These are phyloP conservation scores for Euzetes globulus DNA, from an alignment of 2,888 invertebrate species.

Conservation along the genomic window DNA sequence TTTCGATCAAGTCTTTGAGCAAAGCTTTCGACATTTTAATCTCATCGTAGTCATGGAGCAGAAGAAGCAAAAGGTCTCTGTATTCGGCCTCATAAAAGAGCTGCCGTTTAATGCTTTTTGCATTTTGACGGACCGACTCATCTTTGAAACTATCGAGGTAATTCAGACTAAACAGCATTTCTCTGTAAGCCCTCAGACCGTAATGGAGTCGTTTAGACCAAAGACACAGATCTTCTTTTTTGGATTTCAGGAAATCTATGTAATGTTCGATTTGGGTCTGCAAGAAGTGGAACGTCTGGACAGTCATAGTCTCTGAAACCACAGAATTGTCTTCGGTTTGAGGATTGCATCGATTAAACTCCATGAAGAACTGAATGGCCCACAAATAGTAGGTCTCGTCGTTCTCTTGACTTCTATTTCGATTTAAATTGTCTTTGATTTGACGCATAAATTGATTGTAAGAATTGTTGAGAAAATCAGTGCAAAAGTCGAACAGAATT, in stretches of 20 bases:
- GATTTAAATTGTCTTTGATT: slow-evolving; percentile 61
- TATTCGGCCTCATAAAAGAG: slow-evolving; percentile 82
- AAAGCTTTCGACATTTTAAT: slow-evolving; percentile 75
- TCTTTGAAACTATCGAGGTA: slow-evolving; percentile 72
- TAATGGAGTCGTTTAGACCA: slow-evolving; percentile 78
- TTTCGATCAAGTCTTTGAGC: slow-evolving; percentile 77
- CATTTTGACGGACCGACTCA: slow-evolving; percentile 63
- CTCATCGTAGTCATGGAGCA: slow-evolving; percentile 74
- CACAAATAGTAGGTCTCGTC: slow-evolving; percentile 92
- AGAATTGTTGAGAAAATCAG: slow-evolving; percentile 79
- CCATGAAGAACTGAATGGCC: slow-evolving; percentile 93
- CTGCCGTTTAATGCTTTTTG: slow-evolving; percentile 63
- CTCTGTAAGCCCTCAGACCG: slow-evolving; percentile 67
- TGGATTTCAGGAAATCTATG: slow-evolving; percentile 59
- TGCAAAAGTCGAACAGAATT: slow-evolving; percentile 87
- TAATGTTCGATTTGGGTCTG: slow-evolving; percentile 83
- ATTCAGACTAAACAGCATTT: slow-evolving; percentile 71
- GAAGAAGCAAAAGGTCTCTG: slow-evolving; percentile 73
- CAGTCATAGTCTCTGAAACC: slow-evolving; percentile 87
- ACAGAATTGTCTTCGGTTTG: slow-evolving; percentile 45
- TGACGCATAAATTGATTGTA: slow-evolving; percentile 88
- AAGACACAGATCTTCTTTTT: slow-evolving; percentile 70
- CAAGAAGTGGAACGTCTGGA: slow-evolving; percentile 84
- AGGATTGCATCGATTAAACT: slow-evolving; percentile 69
- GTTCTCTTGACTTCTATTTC: slow-evolving; percentile 58